Conservation (phyloP, 2,113 vertebrate genomes). For the Dasyurus viverrinus region DNA sequence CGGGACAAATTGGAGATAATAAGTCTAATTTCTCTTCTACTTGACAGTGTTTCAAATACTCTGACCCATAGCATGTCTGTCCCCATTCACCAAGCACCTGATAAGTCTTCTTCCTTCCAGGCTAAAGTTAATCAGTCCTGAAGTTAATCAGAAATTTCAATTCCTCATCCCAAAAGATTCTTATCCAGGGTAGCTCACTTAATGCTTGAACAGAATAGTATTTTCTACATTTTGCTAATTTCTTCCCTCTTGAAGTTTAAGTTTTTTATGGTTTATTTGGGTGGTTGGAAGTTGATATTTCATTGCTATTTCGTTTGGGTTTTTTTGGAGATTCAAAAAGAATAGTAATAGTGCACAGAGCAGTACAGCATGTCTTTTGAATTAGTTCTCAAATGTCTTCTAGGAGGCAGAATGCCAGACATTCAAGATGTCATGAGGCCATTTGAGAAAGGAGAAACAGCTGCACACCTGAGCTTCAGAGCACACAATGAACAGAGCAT, state of each 20-base stretch:
- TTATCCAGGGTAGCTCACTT: background rate
- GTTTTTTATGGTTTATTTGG: background rate
- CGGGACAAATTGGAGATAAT: background rate
- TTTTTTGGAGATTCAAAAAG: background rate
- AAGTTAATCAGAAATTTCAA: background rate
- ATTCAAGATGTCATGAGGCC: background rate
- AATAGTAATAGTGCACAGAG: background rate
- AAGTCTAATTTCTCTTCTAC: background rate
- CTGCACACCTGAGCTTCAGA: background rate
- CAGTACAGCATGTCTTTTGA: background rate
- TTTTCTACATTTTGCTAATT: background rate
- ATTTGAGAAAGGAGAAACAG: background rate
- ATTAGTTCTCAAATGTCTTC: background rate
- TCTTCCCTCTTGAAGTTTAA: background rate
- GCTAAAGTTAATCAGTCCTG: background rate
- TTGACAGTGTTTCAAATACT: background rate
- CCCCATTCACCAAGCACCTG: background rate
- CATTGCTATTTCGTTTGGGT: background rate
- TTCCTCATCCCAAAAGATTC: background rate
- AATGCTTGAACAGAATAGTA: background rate
- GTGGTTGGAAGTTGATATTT: background rate
- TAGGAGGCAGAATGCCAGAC: background rate
- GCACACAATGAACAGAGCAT: background rate
- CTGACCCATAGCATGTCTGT: background rate
- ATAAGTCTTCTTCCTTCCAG: no score